Evolutionary conservation across 2,113 vertebrate species (phyloP), one percentile per base, ranked within the genome.

Genomic region (Dromas ardeola): DNA sequence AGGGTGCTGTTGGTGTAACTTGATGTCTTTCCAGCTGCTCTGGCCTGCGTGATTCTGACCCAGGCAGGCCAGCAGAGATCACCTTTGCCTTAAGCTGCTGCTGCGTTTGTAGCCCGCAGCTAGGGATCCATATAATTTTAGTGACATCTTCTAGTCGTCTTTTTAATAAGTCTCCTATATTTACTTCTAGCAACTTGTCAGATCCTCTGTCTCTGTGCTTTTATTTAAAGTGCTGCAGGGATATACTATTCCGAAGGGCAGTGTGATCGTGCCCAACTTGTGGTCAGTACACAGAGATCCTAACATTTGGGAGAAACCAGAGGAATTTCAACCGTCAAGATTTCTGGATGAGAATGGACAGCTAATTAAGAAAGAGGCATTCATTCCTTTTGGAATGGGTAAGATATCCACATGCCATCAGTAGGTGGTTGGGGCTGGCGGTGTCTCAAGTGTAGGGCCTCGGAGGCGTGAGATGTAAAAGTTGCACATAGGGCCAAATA

Each of bases 341-440:
- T 99, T 99, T 98, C 97, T 99, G 96, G 98, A 99, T 81, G 97
- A 98, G 77, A 97, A 99, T n/a, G 99, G 99, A 93, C 98, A 98
- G 42, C 86, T 99, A 56, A 80, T 98, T 69, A 99, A 99, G 97
- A 99, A 98, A 95, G 99, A 99, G 79, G 95, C 95, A 26, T 99
- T 99, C 84, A 99, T 99, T 96, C 99, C 99, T 73, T 99, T 99
- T 95, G 99, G 99, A 84, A 99, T 99, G 89, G 99, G 99, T 99
- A 98, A 95, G 95, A 91, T 82, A 76, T n/a, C 42, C 42, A 72
- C 19, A 4, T 36, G 10, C 20, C 43, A 49, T 78, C 23, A 21
- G 36, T 27, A 55, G 53, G 14, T 76, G 62, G 5, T 34, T 62
- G 42, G 19, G 56, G 36, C 4, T 2, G 38, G 42, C 27, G 20